Evolutionary conservation across 2,113 vertebrate genomes (phyloP), one percentile per base, ranked within the genome.

Genomic region (Phrynocephalus versicolor): DNA sequence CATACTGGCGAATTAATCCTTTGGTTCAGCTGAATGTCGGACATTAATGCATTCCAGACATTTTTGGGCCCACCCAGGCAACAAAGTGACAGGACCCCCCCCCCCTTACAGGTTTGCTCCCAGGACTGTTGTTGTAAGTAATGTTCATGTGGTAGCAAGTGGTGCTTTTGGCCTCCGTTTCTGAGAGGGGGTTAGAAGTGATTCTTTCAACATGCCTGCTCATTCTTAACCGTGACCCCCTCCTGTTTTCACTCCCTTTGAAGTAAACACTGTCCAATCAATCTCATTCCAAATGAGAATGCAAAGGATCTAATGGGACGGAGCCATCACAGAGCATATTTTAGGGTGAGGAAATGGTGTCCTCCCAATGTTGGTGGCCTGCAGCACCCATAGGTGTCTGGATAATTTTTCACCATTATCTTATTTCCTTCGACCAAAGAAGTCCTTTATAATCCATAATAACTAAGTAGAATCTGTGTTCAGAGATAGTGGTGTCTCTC

Each of bases 1-100:
- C 95, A 95, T 96, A 95, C 94, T 94, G 92, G 85, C 94, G 94
- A 96, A 96, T 97, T 97, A 96, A 96, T 95, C 93, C 89, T 86
- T 90, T 91, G 94, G 92, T 96, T 96, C 70, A 90, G 93, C 89
- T 95, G 92, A 96, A 95, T 86, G 94, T 95, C 87, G 96, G 91
- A 89, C 92, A 93, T 89, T 97, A 97, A 97, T 96, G 93, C 96
- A 95, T 96, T 89, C 93, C 94, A 96, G 95, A 94, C 93, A 85
- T 91, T 75, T 84, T 73, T 86, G 74, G 93, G 96, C 92, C 94
- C 94, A 96, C 94, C 95, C 95, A 95, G 94, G 90, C 88, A 74
- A 96, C 41, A 67, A 62, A 35, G 89, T 81, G 72, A 89, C 60
- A 88, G 65, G 65, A 87, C 27, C 6, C 6, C 64, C 25, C 13